Conservation (phyloP, 1,140 invertebrate genomes). For the Diorhabda elongata region DNA sequence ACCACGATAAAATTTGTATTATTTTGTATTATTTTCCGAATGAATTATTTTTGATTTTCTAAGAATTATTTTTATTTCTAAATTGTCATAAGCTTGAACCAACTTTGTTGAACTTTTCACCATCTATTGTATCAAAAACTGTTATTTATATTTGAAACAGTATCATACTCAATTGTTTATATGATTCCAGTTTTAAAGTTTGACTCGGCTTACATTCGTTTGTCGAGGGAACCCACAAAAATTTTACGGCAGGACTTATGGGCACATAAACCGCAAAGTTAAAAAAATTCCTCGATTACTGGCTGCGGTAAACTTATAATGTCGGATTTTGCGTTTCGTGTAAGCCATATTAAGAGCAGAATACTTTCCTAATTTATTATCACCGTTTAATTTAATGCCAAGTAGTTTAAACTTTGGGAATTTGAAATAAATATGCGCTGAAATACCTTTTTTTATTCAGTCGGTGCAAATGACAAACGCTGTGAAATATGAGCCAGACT, state of each 20-base stretch:
- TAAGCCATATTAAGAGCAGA: background rate
- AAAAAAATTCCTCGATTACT: background rate
- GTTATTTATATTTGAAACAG: no score
- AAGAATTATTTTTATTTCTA: no score
- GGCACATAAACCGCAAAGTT: background rate
- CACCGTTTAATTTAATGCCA: background rate
- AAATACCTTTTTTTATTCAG: background rate
- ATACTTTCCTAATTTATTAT: constrained; percentile 3
- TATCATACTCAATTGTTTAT: no score
- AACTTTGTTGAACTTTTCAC: no score
- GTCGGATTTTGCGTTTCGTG: background rate
- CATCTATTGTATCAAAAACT: no score
- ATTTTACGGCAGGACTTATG: background rate
- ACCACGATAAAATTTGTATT: no score
- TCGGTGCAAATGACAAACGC: constrained; percentile 1
- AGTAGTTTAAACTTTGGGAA: constrained; percentile 1
- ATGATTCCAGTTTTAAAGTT: no score
- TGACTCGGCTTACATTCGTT: no score
- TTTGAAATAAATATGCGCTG: background rate
- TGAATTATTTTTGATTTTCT: no score
- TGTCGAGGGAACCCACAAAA: background rate
- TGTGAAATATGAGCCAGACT: background rate
- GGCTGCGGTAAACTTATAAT: background rate
- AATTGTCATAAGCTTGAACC: no score
- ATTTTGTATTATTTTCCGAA: no score